A percentile compares a stretch with the other conserved stretches of the same genome.
Evolutionary conservation across 2,888 invertebrate genomes (phyloP).

Genomic region (Octodonta nipae): DNA sequence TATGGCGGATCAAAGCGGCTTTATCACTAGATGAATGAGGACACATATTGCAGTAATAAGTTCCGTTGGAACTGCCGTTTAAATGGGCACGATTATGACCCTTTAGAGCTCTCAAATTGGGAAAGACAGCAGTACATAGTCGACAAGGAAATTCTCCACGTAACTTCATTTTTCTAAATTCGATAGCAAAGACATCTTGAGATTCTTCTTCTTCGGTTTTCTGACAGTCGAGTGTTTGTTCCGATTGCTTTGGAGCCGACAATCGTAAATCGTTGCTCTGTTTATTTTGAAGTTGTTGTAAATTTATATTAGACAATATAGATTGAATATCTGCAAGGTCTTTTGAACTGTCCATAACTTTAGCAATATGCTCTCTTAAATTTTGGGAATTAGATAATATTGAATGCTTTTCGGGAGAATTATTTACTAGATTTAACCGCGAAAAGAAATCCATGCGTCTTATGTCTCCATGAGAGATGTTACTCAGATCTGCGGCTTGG

Average conservation of each 20-base stretch:
- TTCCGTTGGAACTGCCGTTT: constrained; percentile 58
- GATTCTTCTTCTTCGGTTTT: constrained; percentile 54
- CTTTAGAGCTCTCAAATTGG: constrained; percentile 77
- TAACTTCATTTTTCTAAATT: constrained; percentile 77
- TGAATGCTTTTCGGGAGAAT: constrained; percentile 37
- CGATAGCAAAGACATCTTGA: constrained; percentile 71
- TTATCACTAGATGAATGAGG: constrained; percentile 80
- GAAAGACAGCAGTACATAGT: constrained; percentile 75
- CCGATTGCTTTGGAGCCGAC: constrained; percentile 3
- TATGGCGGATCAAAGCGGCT: constrained; percentile 78
- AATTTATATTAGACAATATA: constrained; percentile 63
- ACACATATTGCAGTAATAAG: constrained; percentile 88
- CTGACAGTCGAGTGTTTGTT: constrained; percentile 15
- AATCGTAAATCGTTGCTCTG: constrained; percentile 12
- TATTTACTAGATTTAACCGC: constrained; percentile 62
- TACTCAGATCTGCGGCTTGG: constrained; percentile 27
- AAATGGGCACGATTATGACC: constrained; percentile 81
- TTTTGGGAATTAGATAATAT: too few species aligned
- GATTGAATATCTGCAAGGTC: constrained; percentile 79
- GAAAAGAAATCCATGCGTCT: constrained; percentile 70
- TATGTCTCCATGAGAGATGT: constrained; percentile 42
- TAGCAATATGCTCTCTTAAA: constrained; percentile 23
- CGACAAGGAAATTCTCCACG: constrained; percentile 83
- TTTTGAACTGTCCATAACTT: constrained; percentile 43
- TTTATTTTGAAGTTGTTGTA: constrained; percentile 47